phyloP scores from a whole-genome alignment of 92 coral and sea anemone species.

The Heteractis magnifica region DNA sequence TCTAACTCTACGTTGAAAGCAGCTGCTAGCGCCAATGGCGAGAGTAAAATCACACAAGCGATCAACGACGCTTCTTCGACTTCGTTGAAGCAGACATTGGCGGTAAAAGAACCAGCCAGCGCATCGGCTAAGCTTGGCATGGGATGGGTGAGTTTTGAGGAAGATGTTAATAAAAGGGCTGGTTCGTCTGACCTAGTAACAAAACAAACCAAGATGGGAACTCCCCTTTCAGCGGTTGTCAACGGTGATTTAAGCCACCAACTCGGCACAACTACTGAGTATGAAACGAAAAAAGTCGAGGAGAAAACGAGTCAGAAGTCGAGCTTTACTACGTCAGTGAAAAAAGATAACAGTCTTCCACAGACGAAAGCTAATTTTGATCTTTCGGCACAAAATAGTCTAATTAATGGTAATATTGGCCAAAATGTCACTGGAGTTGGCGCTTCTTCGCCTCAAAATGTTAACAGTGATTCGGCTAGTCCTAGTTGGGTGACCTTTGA shows the following conservation, averaged over 20 bases:
- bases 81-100: not conserved
- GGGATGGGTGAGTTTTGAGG: constrained; percentile 73
- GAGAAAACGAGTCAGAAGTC: constrained; percentile 12
- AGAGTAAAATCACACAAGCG: constrained; percentile 7
- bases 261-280: constrained; percentile 7
- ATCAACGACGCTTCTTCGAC: constrained; percentile 17
- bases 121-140: constrained; percentile 23
- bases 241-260: constrained; percentile 34
- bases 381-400: constrained; percentile 9
- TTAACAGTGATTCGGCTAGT: constrained; percentile 2
- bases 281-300: not conserved
- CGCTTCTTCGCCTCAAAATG: not conserved
- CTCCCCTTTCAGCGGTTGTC: constrained; percentile 50
- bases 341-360: not conserved
- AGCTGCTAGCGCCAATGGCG: constrained; percentile 29
- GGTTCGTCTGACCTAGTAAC: constrained; percentile 25
- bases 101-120: not conserved
- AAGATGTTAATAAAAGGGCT: constrained; percentile 31
- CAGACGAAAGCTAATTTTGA: constrained; percentile 4
- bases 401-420: constrained; percentile 27
- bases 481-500: constrained; percentile 32
- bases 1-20: constrained; percentile 23
- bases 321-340: not conserved
- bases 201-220: constrained; percentile 29
- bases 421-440: constrained; percentile 16